A percentile compares a stretch with the other conserved stretches of the same genome.
Conservation (phyloP, 2,888 invertebrate genomes). For the Idaea straminata region DNA sequence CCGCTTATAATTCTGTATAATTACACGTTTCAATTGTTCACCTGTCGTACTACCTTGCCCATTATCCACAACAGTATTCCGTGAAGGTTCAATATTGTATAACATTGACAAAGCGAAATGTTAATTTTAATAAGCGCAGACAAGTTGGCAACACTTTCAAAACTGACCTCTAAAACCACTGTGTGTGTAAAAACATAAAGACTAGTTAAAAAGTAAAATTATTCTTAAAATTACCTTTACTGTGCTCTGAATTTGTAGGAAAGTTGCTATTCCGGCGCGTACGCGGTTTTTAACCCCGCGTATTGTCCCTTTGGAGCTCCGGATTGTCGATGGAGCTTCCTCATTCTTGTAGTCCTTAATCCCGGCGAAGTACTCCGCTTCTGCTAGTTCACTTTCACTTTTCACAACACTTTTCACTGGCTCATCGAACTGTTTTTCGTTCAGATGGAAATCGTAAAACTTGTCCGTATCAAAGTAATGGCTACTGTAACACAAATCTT, state of each 20-base stretch:
- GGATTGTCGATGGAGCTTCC: conserved; percentile 87
- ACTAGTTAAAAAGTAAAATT: conserved; percentile 46
- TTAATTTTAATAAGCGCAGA: conserved; percentile 53
- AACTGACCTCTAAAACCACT: conserved; percentile 71
- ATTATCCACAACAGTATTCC: conserved; percentile 53
- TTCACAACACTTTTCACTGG: conserved; percentile 71
- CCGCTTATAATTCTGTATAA: conserved; percentile 60
- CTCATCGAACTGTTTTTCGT: conserved; percentile 83
- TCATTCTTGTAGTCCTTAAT: conserved; percentile 85
- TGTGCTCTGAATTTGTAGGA: conserved; percentile 89
- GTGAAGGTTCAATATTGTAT: conserved; percentile 57
- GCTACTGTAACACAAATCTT: conserved; percentile 71
- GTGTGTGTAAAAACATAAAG: conserved; percentile 61
- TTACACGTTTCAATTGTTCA: conserved; percentile 60
- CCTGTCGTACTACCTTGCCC: conserved; percentile 37
- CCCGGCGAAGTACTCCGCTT: conserved; percentile 88
- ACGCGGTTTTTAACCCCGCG: conserved; percentile 97
- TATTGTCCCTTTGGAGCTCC: conserved; percentile 95
- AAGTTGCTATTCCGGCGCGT: conserved; percentile 96
- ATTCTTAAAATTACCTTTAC: conserved; percentile 83
- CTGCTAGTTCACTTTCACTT: conserved; percentile 67
- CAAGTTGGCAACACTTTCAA: conserved; percentile 66
- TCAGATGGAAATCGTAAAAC: conserved; percentile 90
- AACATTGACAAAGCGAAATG: conserved; percentile 40
- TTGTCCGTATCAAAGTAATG: conserved; percentile 87